A percentile compares a stretch with the other conserved stretches of the same genome.
Conservation (phyloP, 2,888 invertebrate genomes). For the Scrobipalpa costella region DNA sequence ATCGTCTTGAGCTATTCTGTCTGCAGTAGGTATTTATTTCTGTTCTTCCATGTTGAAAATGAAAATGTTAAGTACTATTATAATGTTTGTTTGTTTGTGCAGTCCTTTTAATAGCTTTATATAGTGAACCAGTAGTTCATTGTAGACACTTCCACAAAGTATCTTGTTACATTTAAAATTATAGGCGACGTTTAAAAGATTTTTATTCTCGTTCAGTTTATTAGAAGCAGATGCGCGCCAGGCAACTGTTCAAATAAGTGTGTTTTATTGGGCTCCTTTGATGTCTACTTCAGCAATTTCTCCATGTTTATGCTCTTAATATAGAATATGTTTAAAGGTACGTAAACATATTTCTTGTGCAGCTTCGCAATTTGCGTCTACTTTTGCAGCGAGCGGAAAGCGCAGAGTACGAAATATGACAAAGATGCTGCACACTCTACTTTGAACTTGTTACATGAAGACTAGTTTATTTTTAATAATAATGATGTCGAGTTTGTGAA, state of each 20-base stretch:
- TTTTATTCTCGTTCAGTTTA: slow-evolving; percentile 63
- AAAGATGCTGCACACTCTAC: background rate
- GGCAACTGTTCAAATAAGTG: slow-evolving; percentile 62
- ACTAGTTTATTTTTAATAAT: background rate
- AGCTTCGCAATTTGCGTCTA: slow-evolving; percentile 16
- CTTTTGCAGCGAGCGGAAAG: slow-evolving; percentile 8
- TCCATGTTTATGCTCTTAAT: slow-evolving; percentile 57
- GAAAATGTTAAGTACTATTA: background rate
- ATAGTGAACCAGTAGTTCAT: slow-evolving; percentile 1
- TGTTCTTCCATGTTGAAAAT: background rate
- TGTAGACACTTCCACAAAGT: slow-evolving; percentile 10
- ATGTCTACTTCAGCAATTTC: slow-evolving; percentile 65
- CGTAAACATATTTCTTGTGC: slow-evolving; percentile 21
- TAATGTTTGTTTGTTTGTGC: background rate
- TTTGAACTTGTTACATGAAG: background rate
- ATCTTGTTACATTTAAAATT: slow-evolving; percentile 38
- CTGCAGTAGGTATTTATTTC: background rate
- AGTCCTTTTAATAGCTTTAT: background rate
- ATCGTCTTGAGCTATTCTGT: background rate
- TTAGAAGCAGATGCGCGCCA: slow-evolving; percentile 64
- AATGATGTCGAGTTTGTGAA: background rate
- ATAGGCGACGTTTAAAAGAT: slow-evolving; percentile 51
- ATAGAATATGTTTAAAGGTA: slow-evolving; percentile 37
- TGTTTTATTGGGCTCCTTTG: slow-evolving; percentile 69
- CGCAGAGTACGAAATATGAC: slow-evolving; percentile 1